A percentile compares a stretch with the other conserved stretches of the same genome.
These are phyloP conservation scores for Acanthoscelides obtectus DNA, from an alignment of 2,888 invertebrate species.

Conservation along the genomic window DNA sequence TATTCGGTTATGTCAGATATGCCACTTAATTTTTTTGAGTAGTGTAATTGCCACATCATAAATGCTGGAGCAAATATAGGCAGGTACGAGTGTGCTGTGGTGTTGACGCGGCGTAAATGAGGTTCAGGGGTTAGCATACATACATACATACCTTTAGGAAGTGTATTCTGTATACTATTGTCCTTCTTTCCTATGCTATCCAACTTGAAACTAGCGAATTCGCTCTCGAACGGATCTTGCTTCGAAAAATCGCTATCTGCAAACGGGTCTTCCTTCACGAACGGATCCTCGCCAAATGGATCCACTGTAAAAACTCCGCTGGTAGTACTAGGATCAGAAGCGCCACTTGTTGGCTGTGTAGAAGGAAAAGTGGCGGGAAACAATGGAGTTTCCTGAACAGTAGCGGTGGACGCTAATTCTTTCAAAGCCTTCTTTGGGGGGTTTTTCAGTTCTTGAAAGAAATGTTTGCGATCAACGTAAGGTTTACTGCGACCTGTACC, in stretches of 20 bases:
- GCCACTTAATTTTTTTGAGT: too few relatives aligned
- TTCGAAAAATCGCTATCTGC: slow-evolving; percentile 54
- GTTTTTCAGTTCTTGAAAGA: slow-evolving; percentile 93
- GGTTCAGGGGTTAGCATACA: too few relatives aligned
- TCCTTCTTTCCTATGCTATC: slow-evolving; percentile 6
- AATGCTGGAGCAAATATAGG: too few relatives aligned
- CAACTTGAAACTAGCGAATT: slow-evolving; percentile 29
- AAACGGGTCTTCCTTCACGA: slow-evolving; percentile 66
- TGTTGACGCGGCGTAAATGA: too few relatives aligned
- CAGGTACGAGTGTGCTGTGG: too few relatives aligned
- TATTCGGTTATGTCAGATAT: too few relatives aligned
- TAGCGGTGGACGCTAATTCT: slow-evolving; percentile 59
- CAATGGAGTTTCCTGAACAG: slow-evolving; percentile 20
- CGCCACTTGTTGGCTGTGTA: slow-evolving; percentile 8
- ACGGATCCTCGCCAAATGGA: slow-evolving; percentile 69
- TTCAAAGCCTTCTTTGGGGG: slow-evolving; percentile 90
- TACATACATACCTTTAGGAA: slow-evolving; percentile 10
- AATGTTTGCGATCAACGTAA: slow-evolving; percentile 92
- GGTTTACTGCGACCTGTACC: slow-evolving; percentile 86
- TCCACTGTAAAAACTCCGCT: slow-evolving; percentile 51
- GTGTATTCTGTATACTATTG: slow-evolving; percentile 11
- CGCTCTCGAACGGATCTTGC: slow-evolving; percentile 61
- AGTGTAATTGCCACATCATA: too few relatives aligned
- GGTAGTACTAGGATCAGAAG: slow-evolving; percentile 12
- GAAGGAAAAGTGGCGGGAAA: slow-evolving; percentile 20